phyloP scores from a whole-genome alignment of 2,888 invertebrate species.

The Ptycholaimellus sp. region DNA sequence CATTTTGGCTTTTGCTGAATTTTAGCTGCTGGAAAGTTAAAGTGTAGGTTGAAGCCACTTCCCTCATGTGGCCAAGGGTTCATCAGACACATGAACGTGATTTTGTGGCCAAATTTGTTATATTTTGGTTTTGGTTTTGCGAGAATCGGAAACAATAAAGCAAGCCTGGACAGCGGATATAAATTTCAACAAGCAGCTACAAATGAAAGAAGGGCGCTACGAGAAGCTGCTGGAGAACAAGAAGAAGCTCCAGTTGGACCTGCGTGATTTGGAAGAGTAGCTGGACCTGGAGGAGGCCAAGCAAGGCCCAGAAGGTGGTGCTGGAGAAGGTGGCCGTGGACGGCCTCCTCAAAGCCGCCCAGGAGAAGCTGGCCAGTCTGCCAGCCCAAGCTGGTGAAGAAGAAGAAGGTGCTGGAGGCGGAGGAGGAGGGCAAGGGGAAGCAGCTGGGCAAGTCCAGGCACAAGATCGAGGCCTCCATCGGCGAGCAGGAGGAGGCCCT shows the following conservation, averaged over 20 bases:
- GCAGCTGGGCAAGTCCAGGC: conserved; percentile 45
- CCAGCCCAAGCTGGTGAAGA: conserved; percentile 44
- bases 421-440: conserved; percentile 84
- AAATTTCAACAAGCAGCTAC: no score
- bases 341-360: conserved; percentile 72
- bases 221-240: conserved; percentile 58
- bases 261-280: conserved; percentile 21
- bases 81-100: no score
- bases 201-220: conserved; percentile 72
- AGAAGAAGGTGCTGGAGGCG: conserved; percentile 79
- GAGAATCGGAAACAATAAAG: no score
- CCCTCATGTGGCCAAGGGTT: no score
- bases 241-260: conserved; percentile 52
- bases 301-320: conserved; percentile 82
- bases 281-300: conserved; percentile 88
- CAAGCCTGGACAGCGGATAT: no score
- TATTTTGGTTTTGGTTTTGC: no score
- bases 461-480: conserved; percentile 80
- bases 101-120: no score
- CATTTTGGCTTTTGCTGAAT: no score
- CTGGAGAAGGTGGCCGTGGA: conserved; percentile 87
- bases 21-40: no score
- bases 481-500: conserved; percentile 74
- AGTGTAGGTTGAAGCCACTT: no score
- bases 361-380: conserved; percentile 63